phyloP scores from a whole-genome alignment of 2,888 invertebrate genomes.

The Carpatolechia fugitivella region DNA sequence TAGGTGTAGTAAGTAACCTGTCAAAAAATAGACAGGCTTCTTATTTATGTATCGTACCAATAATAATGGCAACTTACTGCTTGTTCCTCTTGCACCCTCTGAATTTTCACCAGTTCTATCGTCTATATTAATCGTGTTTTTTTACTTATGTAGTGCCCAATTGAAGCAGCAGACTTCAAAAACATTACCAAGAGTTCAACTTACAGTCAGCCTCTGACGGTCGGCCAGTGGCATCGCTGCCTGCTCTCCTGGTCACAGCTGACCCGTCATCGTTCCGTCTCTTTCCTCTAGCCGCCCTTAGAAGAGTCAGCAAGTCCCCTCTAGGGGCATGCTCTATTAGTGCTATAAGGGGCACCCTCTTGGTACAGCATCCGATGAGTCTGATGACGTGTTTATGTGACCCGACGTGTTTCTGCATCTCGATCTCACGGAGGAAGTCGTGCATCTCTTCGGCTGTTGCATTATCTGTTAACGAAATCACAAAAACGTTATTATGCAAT shows the following conservation, averaged over 20 bases:
- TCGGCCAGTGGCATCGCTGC: slow-evolving; percentile 45
- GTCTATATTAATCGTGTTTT: no score
- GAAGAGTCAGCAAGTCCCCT: slow-evolving; percentile 84
- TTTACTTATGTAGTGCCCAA: no score
- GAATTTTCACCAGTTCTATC: no score
- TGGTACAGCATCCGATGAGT: slow-evolving; percentile 86
- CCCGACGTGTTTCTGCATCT: slow-evolving; percentile 87
- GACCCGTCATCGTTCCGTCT: slow-evolving; percentile 40
- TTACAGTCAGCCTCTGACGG: slow-evolving; percentile 81
- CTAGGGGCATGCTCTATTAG: slow-evolving; percentile 89
- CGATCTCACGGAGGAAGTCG: slow-evolving; percentile 88
- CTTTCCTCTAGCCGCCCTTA: slow-evolving; percentile 72
- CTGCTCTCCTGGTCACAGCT: slow-evolving; percentile 72
- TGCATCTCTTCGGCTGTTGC: slow-evolving; percentile 80
- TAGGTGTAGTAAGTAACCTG: no score
- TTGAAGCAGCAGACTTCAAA: no score
- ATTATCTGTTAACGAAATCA: slow-evolving; percentile 56
- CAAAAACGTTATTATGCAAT: not conserved
- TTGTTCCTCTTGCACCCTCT: no score
- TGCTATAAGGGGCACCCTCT: slow-evolving; percentile 83
- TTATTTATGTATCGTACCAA: no score
- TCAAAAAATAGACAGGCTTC: no score
- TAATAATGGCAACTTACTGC: no score
- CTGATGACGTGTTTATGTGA: slow-evolving; percentile 87
- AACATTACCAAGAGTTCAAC: slow-evolving; percentile 41